These are phyloP conservation scores for Coelinius sp. DNA, from an alignment of 2,888 invertebrate genomes.

Conservation along the genomic window DNA sequence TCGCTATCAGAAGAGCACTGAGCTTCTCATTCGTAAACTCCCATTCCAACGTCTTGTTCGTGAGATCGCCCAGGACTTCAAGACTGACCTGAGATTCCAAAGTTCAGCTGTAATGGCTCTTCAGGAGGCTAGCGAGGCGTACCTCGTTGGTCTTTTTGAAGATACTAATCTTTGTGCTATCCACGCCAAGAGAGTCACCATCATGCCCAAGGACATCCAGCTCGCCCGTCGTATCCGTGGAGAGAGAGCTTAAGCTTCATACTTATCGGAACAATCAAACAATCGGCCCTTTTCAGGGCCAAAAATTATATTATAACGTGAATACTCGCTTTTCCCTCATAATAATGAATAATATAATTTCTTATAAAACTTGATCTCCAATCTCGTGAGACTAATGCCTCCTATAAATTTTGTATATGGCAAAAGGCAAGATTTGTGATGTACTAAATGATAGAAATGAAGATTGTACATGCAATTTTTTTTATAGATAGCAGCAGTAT, in stretches of 20 bases:
- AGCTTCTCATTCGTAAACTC: slow-evolving; percentile 79
- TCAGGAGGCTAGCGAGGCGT: slow-evolving; percentile 76
- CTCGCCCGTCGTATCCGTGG: slow-evolving; percentile 68
- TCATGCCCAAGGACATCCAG: slow-evolving; percentile 78
- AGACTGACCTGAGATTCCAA: slow-evolving; percentile 80
- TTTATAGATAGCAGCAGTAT: no score
- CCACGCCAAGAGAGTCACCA: slow-evolving; percentile 80
- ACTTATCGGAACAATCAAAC: not conserved
- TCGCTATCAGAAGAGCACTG: slow-evolving; percentile 82
- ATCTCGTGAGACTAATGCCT: no score
- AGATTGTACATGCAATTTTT: no score
- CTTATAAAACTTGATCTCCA: not conserved
- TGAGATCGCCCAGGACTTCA: slow-evolving; percentile 84
- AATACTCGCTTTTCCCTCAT: no score
- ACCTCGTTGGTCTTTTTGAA: slow-evolving; percentile 81
- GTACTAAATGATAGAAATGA: no score
- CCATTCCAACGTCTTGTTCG: slow-evolving; percentile 82
- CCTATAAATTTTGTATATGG: no score
- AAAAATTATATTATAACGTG: not conserved
- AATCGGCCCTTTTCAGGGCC: slow-evolving; percentile 45
- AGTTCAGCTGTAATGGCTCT: slow-evolving; percentile 81
- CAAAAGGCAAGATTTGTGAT: no score
- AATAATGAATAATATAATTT: no score
- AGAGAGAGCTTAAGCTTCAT: slow-evolving; percentile 52
- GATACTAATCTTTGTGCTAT: slow-evolving; percentile 86